phyloP scores from a whole-genome alignment of 2,888 invertebrate genomes.

The Nasonia oneida region DNA sequence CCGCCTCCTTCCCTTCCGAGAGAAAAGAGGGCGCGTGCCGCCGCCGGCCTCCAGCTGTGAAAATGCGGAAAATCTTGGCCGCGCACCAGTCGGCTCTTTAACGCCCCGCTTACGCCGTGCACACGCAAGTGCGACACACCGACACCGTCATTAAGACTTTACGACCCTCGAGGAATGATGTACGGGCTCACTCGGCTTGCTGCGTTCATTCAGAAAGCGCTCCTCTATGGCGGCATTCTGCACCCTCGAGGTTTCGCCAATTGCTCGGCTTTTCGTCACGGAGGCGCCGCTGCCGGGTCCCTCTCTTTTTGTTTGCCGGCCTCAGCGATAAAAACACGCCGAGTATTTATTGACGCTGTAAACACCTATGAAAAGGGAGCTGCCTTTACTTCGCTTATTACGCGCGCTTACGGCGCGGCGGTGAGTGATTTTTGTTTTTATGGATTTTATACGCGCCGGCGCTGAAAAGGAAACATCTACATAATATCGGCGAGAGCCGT shows the following conservation, averaged over 20 bases:
- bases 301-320: not conserved
- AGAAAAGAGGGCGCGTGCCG: not conserved
- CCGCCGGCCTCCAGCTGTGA: not conserved
- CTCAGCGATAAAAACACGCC: not conserved
- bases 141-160: constrained; percentile 72
- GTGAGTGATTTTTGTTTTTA: not conserved
- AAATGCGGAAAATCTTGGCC: constrained; percentile 38
- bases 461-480: constrained; percentile 16
- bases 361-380: not conserved
- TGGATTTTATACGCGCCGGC: not conserved
- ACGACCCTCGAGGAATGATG: constrained; percentile 69
- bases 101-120: not conserved
- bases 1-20: not conserved
- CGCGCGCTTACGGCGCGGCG: not conserved
- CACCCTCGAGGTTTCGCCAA: constrained; percentile 23
- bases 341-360: constrained; percentile 32
- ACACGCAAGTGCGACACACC: constrained; percentile 19
- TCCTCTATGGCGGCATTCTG: not conserved
- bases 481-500: constrained; percentile 18
- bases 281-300: not conserved
- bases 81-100: not conserved
- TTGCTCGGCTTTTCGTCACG: constrained; percentile 26
- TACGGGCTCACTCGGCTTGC: constrained; percentile 70
- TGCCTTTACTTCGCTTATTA: not conserved
- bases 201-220: constrained; percentile 67